Evolutionary conservation across 2,888 invertebrate genomes (phyloP).

Genomic region (Vannuccia rotundouncinata): DNA sequence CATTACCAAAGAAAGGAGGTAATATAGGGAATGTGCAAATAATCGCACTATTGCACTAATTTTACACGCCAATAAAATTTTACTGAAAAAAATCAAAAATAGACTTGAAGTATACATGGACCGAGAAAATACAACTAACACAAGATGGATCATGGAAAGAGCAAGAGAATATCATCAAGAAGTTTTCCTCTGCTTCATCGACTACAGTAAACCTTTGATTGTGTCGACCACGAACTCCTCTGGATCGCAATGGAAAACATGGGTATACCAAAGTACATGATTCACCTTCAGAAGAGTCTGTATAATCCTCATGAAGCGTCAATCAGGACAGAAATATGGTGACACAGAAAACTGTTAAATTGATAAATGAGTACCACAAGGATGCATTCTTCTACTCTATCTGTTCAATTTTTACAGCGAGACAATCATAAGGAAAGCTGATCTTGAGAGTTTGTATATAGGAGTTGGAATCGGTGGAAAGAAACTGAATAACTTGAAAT

Average conservation of each 20-base stretch:
- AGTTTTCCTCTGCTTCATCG: neutral
- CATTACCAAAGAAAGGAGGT: neutral
- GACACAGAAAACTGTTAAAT: neutral
- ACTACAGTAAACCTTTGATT: neutral
- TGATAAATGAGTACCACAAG: neutral
- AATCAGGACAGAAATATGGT: neutral
- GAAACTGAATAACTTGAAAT: neutral
- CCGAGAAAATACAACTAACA: neutral
- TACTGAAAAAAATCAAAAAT: neutral
- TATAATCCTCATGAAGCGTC: neutral
- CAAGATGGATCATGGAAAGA: neutral
- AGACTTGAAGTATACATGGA: neutral
- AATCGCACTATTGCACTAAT: neutral
- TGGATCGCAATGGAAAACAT: neutral
- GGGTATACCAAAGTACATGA: neutral
- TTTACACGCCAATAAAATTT: neutral
- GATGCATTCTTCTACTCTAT: neutral
- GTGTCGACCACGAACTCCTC: neutral
- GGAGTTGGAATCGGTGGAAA: neutral
- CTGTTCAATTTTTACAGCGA: neutral
- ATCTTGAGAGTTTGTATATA: neutral
- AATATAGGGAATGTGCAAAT: neutral
- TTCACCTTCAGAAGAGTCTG: neutral
- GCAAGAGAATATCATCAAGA: neutral
- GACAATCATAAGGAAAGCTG: neutral